phyloP scores from a whole-genome alignment of 1,140 invertebrate species.

The Eriocheir sinensis region DNA sequence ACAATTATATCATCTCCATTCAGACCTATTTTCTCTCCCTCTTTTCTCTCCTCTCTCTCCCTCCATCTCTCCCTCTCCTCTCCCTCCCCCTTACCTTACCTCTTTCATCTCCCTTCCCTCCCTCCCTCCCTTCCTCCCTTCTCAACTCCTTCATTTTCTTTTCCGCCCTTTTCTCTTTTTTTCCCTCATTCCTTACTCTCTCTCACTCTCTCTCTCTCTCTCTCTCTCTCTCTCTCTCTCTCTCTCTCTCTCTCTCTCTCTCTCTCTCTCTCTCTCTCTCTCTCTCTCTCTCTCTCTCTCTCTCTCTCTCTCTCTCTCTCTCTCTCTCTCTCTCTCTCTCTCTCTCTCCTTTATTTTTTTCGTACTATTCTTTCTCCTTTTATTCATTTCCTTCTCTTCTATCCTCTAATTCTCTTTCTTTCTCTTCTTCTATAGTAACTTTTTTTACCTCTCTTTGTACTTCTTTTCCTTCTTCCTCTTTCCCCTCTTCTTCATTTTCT shows the following conservation, averaged over 20 bases:
- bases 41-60: too few species aligned
- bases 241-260: slow-evolving; percentile 49
- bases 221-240: slow-evolving; percentile 54
- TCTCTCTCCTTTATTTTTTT: not conserved
- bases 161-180: too few species aligned
- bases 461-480: too few species aligned
- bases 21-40: too few species aligned
- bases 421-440: too few species aligned
- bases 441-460: not conserved
- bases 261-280: slow-evolving; percentile 49
- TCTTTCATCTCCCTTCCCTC: too few species aligned
- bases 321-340: not conserved
- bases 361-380: not conserved
- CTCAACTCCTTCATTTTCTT: too few species aligned
- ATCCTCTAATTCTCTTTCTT: not conserved
- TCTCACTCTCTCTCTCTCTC: slow-evolving; percentile 44
- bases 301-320: not conserved
- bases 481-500: too few species aligned
- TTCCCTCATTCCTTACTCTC: not conserved
- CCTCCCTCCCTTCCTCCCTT: too few species aligned
- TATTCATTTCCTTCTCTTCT: not conserved
- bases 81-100: too few species aligned
- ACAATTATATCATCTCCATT: too few species aligned
- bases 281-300: slow-evolving; percentile 54
- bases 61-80: too few species aligned